Evolutionary conservation across 2,797 vertebrate genomes (phyloP), one percentile per base, ranked within the genome.

Genomic region (Ctenopoma multispine): DNA sequence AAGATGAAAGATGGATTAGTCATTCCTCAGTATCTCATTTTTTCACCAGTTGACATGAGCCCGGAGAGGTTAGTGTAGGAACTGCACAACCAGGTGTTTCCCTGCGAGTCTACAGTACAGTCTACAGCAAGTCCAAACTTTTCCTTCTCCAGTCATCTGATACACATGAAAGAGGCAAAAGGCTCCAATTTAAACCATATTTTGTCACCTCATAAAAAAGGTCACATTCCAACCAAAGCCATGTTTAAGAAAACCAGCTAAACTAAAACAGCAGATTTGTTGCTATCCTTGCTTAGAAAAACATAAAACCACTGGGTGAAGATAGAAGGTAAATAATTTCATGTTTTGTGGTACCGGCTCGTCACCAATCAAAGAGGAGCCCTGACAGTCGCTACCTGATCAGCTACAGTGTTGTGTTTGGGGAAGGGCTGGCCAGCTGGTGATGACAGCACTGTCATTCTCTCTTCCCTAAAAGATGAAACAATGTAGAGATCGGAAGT

Each of bases 31-130:
- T 34, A 38, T 67, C 7, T 29, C 31, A n/a, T 62, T 56, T 61
- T 64, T 77, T 70, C 47, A 62, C 24, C 17, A 44, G 67, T 9
- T n/a, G 2, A 46, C 44, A 41, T 55, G 64, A 51, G 48, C 59
- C 11, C 58, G 82, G 67, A 80, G 80, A 80, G 75, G 81, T 69
- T 67, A 72, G 64, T 47, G 9, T 38, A 85, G 50, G 18, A 59
- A 71, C 47, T 79, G 65, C 62, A 84, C 59, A 83, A 87, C 70
- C 91, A 93, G 87, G 89, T 91, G 88, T 79, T 87, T 65, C 83
- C 58, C 76, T 63, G 69, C 7, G 36, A 64, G 60, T 27, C 51
- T n/a, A 34, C 63, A 69, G 36, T 49, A 75, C 69, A 23, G 68
- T 57, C 63, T 44, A 61, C 24, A 27, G 61, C 85, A 81, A 81